A percentile compares a stretch with the other conserved stretches of the same genome.
Conservation (phyloP, 2,888 invertebrate genomes). For the Tolmerus cingulatus region DNA sequence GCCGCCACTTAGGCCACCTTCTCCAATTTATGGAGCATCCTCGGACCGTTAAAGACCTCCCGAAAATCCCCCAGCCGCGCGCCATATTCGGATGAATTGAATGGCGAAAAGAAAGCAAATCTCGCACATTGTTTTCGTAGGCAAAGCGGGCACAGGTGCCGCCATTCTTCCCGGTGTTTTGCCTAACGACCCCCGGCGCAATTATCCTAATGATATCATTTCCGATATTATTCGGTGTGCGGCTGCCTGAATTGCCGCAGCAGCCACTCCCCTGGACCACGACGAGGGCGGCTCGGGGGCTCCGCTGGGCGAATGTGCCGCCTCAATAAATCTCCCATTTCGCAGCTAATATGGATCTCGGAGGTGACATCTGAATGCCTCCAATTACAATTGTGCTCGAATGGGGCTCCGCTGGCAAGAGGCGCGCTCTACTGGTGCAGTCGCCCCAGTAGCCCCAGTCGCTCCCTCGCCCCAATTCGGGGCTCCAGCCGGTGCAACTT, state of each 20-base stretch:
- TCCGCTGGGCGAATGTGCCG: not conserved
- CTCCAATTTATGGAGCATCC: not conserved
- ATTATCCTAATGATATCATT: slow-evolving; percentile 35
- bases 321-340: slow-evolving; percentile 36
- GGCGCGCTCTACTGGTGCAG: not conserved
- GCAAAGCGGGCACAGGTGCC: not conserved
- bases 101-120: slow-evolving; percentile 5
- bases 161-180: slow-evolving; percentile 4
- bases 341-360: slow-evolving; percentile 36
- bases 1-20: not conserved
- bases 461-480: not conserved
- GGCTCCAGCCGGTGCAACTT: not conserved
- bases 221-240: not conserved
- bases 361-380: slow-evolving; percentile 36
- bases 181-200: slow-evolving; percentile 20
- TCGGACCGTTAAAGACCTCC: not conserved
- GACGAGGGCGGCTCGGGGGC: not conserved
- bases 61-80: not conserved
- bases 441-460: not conserved
- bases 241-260: not conserved
- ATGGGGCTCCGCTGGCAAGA: not conserved
- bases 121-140: slow-evolving; percentile 3
- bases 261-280: not conserved
- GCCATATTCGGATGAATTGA: not conserved
- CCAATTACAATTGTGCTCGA: slow-evolving; percentile 36